Conservation (phyloP, 1,140 invertebrate species). For the Drusus annulatus region DNA sequence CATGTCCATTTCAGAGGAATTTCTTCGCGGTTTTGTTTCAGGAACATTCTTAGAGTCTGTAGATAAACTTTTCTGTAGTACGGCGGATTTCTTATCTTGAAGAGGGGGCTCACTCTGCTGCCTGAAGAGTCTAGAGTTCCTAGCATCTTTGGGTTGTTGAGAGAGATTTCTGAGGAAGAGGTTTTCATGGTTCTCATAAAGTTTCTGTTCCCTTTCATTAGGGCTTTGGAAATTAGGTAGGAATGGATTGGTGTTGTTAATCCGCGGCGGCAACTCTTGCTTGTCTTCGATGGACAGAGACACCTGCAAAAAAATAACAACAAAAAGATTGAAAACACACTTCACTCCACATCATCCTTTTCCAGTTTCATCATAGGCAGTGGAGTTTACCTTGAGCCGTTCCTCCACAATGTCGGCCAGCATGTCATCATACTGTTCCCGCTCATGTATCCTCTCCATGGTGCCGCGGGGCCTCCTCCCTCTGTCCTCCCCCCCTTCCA, state of each 20-base stretch:
- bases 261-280: constrained; percentile 31
- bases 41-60: constrained; percentile 63
- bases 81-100: constrained; percentile 62
- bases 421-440: constrained; percentile 63
- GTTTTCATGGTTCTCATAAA: constrained; percentile 71
- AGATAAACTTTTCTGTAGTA: constrained; percentile 67
- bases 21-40: constrained; percentile 8
- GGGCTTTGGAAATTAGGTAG: constrained; percentile 58
- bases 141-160: constrained; percentile 66
- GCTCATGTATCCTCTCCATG: constrained; percentile 64
- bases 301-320: constrained; percentile 17
- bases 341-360: too few species aligned
- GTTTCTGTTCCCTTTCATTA: constrained; percentile 62
- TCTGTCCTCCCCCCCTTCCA: constrained; percentile 31
- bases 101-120: constrained; percentile 67
- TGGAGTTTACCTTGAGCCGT: constrained; percentile 15
- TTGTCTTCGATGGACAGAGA: constrained; percentile 38
- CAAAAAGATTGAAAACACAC: background rate
- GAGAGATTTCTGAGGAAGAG: constrained; percentile 69
- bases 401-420: constrained; percentile 56
- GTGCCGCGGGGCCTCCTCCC: constrained; percentile 56
- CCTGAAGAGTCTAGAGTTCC: constrained; percentile 64
- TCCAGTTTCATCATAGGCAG: too few species aligned
- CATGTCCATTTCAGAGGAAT: constrained; percentile 4
- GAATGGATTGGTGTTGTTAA: constrained; percentile 56